Conservation (phyloP, 2,797 vertebrate genomes). For the Fringilla coelebs region DNA sequence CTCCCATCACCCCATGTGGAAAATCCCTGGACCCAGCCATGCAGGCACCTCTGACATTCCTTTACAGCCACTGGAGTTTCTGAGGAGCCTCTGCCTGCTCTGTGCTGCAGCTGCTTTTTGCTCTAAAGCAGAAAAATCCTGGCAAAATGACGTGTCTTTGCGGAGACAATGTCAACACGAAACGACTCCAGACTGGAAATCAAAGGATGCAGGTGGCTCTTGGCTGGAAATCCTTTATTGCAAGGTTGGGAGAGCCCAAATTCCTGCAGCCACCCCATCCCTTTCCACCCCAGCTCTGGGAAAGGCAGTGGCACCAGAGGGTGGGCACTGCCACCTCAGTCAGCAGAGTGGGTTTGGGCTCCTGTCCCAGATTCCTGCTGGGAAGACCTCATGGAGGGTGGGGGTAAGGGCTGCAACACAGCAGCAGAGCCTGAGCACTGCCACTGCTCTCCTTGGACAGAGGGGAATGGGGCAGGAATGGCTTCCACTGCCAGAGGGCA, state of each 20-base stretch:
- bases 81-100: neutral
- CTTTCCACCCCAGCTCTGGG: neutral
- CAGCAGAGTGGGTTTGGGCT: neutral
- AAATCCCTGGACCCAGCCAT: neutral
- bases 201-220: neutral
- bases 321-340: neutral
- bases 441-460: fast-evolving
- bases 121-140: neutral
- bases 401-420: neutral
- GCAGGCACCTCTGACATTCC: fast-evolving
- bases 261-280: neutral
- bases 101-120: neutral
- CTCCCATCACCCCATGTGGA: fast-evolving
- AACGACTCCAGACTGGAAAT: neutral
- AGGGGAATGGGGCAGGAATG: neutral
- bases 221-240: neutral
- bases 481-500: neutral
- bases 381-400: fast-evolving
- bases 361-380: neutral
- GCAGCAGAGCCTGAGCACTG: neutral
- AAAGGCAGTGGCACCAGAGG: neutral
- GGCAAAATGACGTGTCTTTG: neutral
- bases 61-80: neutral
- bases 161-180: neutral
- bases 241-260: neutral